A percentile compares a stretch with the other conserved stretches of the same genome.
Evolutionary conservation across 2,888 invertebrate genomes (phyloP).

Genomic region (Neoitamus cyanurus): DNA sequence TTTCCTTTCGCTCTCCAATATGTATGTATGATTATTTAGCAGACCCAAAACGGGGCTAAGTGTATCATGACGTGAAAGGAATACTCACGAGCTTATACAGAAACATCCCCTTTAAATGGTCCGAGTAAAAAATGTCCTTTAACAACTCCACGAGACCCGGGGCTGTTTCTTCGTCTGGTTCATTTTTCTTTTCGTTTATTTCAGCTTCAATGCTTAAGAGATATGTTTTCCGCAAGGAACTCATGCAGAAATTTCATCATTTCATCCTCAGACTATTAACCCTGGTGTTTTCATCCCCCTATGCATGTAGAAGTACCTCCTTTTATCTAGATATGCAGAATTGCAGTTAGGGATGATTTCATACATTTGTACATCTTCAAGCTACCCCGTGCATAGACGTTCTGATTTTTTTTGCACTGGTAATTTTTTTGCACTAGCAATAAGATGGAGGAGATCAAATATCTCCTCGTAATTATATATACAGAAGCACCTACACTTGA

Average conservation of each 20-base stretch:
- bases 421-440: too few relatives aligned
- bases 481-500: not conserved
- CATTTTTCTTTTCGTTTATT: not conserved
- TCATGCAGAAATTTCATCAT: constrained; percentile 24
- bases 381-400: not conserved
- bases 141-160: not conserved
- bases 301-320: not conserved
- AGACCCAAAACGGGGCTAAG: not conserved
- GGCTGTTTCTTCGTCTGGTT: not conserved
- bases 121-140: not conserved
- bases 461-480: not conserved
- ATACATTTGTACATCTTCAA: not conserved
- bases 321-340: not conserved
- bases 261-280: constrained; percentile 17
- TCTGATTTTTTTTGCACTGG: not conserved
- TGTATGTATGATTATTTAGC: not conserved
- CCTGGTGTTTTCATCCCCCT: constrained; percentile 2
- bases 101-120: not conserved
- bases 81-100: not conserved
- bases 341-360: not conserved
- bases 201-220: not conserved
- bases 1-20: not conserved
- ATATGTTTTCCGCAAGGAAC: constrained; percentile 2
- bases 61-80: not conserved
- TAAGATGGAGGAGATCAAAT: not conserved